These are phyloP conservation scores for Periparus ater DNA, from an alignment of 2,797 vertebrate genomes.

Conservation along the genomic window DNA sequence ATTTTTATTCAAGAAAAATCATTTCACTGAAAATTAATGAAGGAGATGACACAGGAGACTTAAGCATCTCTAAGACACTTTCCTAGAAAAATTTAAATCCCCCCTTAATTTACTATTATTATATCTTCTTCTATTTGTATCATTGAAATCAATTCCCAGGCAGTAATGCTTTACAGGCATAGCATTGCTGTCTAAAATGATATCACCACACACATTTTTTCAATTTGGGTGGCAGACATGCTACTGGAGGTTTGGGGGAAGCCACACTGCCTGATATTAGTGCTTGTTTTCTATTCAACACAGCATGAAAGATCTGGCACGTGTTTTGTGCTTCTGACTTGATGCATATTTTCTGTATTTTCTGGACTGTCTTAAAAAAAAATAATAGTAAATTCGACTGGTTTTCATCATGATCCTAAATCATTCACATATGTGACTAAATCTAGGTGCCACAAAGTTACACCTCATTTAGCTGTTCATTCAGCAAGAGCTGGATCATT, in stretches of 20 bases:
- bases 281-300: conserved; percentile 11
- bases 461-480: neutral
- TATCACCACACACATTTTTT: conserved; percentile 20
- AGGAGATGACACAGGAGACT: conserved; percentile 28
- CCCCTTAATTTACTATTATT: neutral
- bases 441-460: conserved; percentile 8
- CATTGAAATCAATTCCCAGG: conserved; percentile 34
- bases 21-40: conserved; percentile 39
- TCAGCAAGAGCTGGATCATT: neutral
- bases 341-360: neutral
- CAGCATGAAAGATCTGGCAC: neutral
- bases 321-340: conserved; percentile 3
- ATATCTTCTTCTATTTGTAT: neutral
- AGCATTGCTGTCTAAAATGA: neutral
- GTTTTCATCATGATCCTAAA: conserved; percentile 35
- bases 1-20: conserved; percentile 20
- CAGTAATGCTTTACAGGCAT: conserved; percentile 36
- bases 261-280: neutral
- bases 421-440: neutral
- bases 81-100: neutral
- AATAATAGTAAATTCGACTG: neutral
- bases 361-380: neutral
- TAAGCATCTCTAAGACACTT: neutral
- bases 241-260: conserved; percentile 27
- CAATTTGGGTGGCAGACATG: neutral